phyloP scores from a whole-genome alignment of 2,113 vertebrate genomes.

The Anser brachyrhynchus region DNA sequence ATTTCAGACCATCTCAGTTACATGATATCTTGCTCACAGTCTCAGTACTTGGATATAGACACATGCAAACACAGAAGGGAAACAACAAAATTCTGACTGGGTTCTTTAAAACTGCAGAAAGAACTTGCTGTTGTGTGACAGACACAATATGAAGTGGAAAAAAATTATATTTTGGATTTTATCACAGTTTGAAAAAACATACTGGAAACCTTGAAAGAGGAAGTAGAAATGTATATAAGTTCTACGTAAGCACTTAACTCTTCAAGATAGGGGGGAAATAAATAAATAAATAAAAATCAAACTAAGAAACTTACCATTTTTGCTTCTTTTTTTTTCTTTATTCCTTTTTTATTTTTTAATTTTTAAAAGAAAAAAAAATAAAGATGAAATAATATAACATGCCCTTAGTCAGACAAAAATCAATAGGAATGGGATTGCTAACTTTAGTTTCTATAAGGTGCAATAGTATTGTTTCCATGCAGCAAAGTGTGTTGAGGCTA shows the following conservation, averaged over 20 bases:
- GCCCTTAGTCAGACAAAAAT: not conserved
- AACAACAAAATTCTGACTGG: rapidly evolving
- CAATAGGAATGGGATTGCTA: not conserved
- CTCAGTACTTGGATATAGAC: not conserved
- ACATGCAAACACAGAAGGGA: not conserved
- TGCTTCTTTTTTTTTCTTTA: not conserved
- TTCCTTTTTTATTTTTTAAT: not conserved
- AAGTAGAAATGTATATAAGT: not conserved
- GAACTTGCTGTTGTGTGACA: not conserved
- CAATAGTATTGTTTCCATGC: not conserved
- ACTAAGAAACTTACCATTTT: rapidly evolving
- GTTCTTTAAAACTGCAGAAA: not conserved
- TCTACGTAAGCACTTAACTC: not conserved
- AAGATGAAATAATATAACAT: not conserved
- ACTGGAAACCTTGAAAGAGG: not conserved
- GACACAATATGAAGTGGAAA: not conserved
- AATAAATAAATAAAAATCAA: no score
- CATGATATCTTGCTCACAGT: not conserved
- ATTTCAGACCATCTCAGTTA: not conserved
- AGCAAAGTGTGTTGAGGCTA: rapidly evolving
- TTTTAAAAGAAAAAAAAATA: no score
- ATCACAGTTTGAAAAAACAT: no score
- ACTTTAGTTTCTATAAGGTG: not conserved
- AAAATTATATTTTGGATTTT: not conserved
- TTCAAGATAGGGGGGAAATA: not conserved